Conservation (phyloP, 2,888 invertebrate genomes). For the Sesia apiformis region DNA sequence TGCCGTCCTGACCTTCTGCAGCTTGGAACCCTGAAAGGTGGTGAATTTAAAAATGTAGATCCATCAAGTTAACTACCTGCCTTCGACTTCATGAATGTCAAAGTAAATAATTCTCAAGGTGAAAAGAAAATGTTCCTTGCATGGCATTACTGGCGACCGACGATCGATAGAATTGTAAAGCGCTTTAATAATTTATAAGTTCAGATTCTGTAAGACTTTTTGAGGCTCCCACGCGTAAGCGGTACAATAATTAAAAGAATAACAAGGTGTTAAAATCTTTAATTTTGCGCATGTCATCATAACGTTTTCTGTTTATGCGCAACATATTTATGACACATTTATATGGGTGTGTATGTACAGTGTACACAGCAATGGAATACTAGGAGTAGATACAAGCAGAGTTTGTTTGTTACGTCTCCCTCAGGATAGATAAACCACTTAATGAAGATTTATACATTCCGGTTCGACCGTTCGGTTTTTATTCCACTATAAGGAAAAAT, state of each 20-base stretch:
- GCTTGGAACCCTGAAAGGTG: not conserved
- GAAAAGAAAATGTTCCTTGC: slow-evolving; percentile 50
- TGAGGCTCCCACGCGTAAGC: slow-evolving; percentile 18
- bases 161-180: slow-evolving; percentile 65
- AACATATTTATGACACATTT: no score
- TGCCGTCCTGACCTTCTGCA: not conserved
- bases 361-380: no score
- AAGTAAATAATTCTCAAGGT: slow-evolving; percentile 51
- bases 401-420: no score
- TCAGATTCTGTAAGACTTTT: slow-evolving; percentile 16
- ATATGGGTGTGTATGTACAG: no score
- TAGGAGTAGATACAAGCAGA: no score
- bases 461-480: no score
- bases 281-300: slow-evolving; percentile 48
- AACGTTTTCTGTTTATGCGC: not conserved
- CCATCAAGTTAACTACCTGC: slow-evolving; percentile 28
- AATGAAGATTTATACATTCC: no score
- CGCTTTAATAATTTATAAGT: slow-evolving; percentile 38
- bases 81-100: slow-evolving; percentile 22
- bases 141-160: slow-evolving; percentile 39
- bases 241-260: slow-evolving; percentile 19
- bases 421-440: no score
- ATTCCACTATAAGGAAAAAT: not conserved
- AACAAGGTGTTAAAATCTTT: slow-evolving; percentile 46
- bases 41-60: slow-evolving; percentile 4